phyloP scores from a whole-genome alignment of 2,797 vertebrate genomes.

The Anguilla pacifica region DNA sequence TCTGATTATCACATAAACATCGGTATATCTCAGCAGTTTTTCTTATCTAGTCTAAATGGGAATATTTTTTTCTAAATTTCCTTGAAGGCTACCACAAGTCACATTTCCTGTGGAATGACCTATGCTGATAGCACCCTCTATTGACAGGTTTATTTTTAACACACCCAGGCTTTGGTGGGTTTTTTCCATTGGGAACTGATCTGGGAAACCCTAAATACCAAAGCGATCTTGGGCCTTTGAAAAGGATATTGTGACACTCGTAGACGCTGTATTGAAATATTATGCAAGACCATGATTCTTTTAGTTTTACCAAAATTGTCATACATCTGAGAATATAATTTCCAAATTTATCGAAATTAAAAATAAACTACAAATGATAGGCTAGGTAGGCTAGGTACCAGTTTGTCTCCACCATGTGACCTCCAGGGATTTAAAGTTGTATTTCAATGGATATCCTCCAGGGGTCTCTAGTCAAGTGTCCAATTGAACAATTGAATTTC shows the following conservation, averaged over 20 bases:
- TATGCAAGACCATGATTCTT: neutral
- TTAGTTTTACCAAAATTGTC: neutral
- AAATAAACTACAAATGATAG: neutral
- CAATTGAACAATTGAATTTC: too few relatives aligned
- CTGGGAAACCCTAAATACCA: neutral
- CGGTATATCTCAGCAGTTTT: neutral
- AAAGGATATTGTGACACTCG: neutral
- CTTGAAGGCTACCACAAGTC: neutral
- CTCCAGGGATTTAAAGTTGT: too few relatives aligned
- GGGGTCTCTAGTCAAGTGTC: too few relatives aligned
- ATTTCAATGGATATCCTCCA: too few relatives aligned
- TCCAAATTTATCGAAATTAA: neutral
- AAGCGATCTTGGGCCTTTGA: neutral
- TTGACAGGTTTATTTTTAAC: neutral
- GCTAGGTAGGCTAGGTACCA: too few relatives aligned
- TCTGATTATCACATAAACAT: neutral
- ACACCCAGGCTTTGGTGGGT: neutral
- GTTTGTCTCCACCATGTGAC: too few relatives aligned
- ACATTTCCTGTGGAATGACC: neutral
- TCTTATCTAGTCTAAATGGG: neutral
- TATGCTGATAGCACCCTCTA: neutral
- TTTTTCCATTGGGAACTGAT: neutral
- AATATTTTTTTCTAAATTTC: neutral
- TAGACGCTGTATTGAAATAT: neutral
- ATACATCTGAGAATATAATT: slow-evolving; percentile 7